phyloP scores from a whole-genome alignment of 1,140 invertebrate genomes.

The Oscheius sp. region DNA sequence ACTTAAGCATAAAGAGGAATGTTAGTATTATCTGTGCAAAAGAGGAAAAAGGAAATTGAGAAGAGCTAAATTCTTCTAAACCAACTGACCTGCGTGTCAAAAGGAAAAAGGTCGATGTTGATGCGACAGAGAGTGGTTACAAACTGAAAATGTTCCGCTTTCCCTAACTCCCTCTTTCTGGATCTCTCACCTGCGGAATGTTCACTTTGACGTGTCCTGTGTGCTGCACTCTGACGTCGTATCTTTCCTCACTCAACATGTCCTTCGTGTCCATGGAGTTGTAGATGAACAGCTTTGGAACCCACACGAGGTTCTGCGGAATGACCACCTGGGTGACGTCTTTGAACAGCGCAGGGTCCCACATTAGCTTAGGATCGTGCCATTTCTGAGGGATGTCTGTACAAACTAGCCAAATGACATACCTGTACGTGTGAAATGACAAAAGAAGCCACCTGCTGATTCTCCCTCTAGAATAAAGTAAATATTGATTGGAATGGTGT shows the following conservation, averaged over 20 bases:
- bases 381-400: conserved; percentile 30
- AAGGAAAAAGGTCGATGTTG: conserved; percentile 47
- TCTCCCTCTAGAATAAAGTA: conserved; percentile 41
- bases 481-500: not conserved
- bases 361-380: conserved; percentile 41
- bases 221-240: conserved; percentile 44
- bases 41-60: too few species aligned
- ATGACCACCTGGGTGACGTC: conserved; percentile 44
- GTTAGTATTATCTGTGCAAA: too few species aligned
- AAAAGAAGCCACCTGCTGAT: conserved; percentile 50
- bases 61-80: too few species aligned
- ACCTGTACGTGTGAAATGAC: conserved; percentile 49
- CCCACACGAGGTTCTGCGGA: conserved; percentile 46
- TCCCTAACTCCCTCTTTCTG: too few species aligned
- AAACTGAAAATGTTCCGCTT: too few species aligned
- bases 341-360: conserved; percentile 46
- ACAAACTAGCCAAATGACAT: not conserved
- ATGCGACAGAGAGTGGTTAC: conserved; percentile 52
- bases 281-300: conserved; percentile 54
- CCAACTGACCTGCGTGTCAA: conserved; percentile 50
- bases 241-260: conserved; percentile 44
- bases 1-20: too few species aligned
- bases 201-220: conserved; percentile 49
- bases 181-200: too few species aligned
- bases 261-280: conserved; percentile 50